These are phyloP conservation scores for Sinopyrophorus schimmeli DNA, from an alignment of 2,888 invertebrate genomes.

Conservation along the genomic window DNA sequence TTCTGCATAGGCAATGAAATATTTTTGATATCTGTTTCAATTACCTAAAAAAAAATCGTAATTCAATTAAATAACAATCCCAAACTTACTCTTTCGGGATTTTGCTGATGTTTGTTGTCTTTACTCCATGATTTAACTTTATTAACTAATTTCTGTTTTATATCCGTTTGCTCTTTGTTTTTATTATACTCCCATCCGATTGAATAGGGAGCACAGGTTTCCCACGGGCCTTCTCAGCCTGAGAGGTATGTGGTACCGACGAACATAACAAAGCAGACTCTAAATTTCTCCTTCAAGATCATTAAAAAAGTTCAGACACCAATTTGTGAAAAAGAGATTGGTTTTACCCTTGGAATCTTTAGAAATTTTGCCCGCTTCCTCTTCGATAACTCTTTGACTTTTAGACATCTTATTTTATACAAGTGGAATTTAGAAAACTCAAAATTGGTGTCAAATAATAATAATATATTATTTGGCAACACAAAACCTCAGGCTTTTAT, in stretches of 20 bases:
- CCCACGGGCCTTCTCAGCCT: conserved; percentile 18
- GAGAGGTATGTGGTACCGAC: conserved; percentile 5
- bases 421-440: too few species aligned
- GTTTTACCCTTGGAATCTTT: conserved; percentile 27
- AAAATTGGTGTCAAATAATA: too few species aligned
- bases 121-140: conserved; percentile 35
- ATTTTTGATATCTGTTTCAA: too few species aligned
- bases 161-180: too few species aligned
- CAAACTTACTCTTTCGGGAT: background rate
- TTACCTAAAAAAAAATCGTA: background rate
- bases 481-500: too few species aligned
- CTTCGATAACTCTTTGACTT: conserved; percentile 18
- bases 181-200: conserved; percentile 34
- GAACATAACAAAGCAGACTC: conserved; percentile 15
- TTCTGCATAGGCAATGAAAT: too few species aligned
- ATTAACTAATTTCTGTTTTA: conserved; percentile 35
- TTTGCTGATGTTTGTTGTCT: conserved; percentile 17
- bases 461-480: too few species aligned
- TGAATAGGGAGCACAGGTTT: conserved; percentile 28
- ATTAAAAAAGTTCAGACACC: background rate
- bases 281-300: background rate
- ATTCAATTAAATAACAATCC: background rate
- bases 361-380: conserved; percentile 24
- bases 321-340: background rate
- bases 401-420: conserved; percentile 25